phyloP scores from a whole-genome alignment of 2,888 invertebrate genomes.

The Entomobrya proxima region DNA sequence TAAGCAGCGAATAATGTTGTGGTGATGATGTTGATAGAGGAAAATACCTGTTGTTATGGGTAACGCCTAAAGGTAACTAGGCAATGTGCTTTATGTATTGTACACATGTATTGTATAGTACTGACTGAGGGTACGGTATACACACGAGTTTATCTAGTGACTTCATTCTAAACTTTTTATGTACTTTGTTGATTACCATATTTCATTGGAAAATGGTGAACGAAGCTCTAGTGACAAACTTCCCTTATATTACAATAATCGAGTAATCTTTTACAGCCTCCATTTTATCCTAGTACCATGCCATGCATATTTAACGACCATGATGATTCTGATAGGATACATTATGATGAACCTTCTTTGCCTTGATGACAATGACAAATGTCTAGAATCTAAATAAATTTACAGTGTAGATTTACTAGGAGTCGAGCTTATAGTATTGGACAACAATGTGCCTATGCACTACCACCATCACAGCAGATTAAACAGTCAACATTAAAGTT shows the following conservation, averaged over 20 bases:
- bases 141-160: not conserved
- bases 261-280: too few species aligned
- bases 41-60: not conserved
- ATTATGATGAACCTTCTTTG: conserved; percentile 18
- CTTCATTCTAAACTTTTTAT: not conserved
- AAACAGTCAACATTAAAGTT: too few species aligned
- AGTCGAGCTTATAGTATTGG: too few species aligned
- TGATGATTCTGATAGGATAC: not conserved
- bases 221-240: not conserved
- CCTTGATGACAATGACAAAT: conserved; percentile 37
- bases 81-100: too few species aligned
- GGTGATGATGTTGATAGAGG: not conserved
- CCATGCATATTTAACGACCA: not conserved
- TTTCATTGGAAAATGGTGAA: conserved; percentile 1
- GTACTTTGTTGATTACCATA: not conserved
- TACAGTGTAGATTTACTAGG: too few species aligned
- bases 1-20: conserved; percentile 1
- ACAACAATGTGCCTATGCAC: not conserved
- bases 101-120: not conserved
- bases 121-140: not conserved
- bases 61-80: conserved; percentile 23
- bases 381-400: not conserved
- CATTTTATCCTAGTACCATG: not conserved
- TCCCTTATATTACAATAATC: not conserved
- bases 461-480: too few species aligned